Conservation (phyloP, 2,113 vertebrate species). For the Sorex araneus region DNA sequence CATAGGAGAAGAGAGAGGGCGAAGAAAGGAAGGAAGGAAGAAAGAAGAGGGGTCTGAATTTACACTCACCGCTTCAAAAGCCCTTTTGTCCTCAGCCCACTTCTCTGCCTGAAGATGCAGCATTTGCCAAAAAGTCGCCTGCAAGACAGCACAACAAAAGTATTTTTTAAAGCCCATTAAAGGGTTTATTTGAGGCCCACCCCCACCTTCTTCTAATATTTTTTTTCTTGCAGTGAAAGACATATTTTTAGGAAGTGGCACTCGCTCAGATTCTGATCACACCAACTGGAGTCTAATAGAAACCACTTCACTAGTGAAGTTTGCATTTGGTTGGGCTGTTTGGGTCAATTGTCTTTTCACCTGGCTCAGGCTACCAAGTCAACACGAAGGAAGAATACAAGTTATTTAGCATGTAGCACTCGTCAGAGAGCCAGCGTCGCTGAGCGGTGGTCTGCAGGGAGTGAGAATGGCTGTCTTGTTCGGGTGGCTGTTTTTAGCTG, state of each 20-base stretch:
- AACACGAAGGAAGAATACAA: conserved; percentile 81
- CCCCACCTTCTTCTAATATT: conserved; percentile 78
- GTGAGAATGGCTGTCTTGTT: conserved; percentile 79
- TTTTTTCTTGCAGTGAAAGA: conserved; percentile 73
- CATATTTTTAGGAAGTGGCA: conserved; percentile 77
- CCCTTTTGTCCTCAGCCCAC: conserved; percentile 94
- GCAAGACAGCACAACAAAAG: conserved; percentile 86
- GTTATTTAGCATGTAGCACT: conserved; percentile 85
- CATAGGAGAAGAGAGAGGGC: conserved; percentile 87
- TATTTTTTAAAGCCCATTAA: conserved; percentile 82
- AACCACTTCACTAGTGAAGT: conserved; percentile 74
- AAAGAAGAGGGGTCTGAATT: conserved; percentile 90
- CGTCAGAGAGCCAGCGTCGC: conserved; percentile 74
- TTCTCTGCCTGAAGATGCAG: conserved; percentile 95
- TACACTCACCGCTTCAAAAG: conserved; percentile 96
- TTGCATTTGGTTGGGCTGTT: conserved; percentile 65
- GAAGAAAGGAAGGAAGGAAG: conserved; percentile 88
- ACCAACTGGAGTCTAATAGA: conserved; percentile 66
- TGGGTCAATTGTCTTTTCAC: conserved; percentile 87
- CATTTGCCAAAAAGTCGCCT: conserved; percentile 96
- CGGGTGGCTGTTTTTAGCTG: conserved; percentile 83
- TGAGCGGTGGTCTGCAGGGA: conserved; percentile 75
- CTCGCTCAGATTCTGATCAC: conserved; percentile 68
- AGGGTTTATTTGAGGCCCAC: conserved; percentile 71
- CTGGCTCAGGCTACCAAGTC: conserved; percentile 86